Base-by-base conservation (phyloP, 2,888 invertebrate species). In the Ormyrus rosae region DNA sequence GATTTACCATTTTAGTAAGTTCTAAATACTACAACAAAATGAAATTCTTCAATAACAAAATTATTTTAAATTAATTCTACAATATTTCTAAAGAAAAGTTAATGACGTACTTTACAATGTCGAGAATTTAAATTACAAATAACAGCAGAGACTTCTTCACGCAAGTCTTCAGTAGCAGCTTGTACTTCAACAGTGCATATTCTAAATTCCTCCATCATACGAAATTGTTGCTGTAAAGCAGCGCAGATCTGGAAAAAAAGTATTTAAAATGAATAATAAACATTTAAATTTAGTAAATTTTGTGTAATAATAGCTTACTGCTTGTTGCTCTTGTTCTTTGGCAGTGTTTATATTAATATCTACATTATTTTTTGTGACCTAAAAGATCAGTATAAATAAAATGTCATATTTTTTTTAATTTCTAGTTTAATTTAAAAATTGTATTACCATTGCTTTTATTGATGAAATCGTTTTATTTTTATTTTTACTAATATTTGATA, bases 151-250 rank as follows among this genome's bases (percentile, higher is more conserved):
- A 88, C 86, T 84, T 90, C 89, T 82, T 90, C 89, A 9, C 85
- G 84, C 51, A 90, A 87, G 78, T 90, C 88, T 84, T 90, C 89
- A 11, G 88, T 88, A 13, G 89, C 88, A 55, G 89, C 86, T 85
- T 90, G 89, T 50, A 87, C 89, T 80, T 90, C 90, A 6, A 89
- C 88, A 48, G 89, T 88, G 63, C 89, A 90, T n/a, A 88, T 70
- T 84, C 87, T 83, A 76, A 89, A 89, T 84, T 89, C 87, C 81
- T 89, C 89, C 88, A 90, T 90, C 80, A 87, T 86, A 55, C 86
- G 86, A 60, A 87, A 89, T 77, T 89, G 89, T 46, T 87, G 85
- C 73, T 82, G 78, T 81, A 87, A 83, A 72, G 84, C 84, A 74
- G 78, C 79, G 55, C 84, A 79, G 53, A 79, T 77, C 76, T 82